phyloP scores from a whole-genome alignment of 2,113 vertebrate species.

The Nyctibius bracteatus region DNA sequence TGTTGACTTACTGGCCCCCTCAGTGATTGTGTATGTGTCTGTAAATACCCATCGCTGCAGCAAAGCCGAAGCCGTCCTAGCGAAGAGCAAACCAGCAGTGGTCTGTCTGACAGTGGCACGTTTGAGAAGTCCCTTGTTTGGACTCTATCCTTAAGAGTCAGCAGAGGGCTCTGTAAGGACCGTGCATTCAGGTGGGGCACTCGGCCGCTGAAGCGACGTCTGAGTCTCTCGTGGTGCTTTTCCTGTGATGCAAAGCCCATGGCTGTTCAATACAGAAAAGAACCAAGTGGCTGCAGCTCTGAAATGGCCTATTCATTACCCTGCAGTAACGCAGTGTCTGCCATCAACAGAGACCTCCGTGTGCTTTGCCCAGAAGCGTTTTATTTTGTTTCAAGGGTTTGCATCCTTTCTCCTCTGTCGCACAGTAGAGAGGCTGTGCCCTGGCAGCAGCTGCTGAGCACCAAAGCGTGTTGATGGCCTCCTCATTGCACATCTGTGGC shows the following conservation, averaged over 20 bases:
- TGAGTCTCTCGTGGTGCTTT: neutral
- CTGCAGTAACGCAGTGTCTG: rapidly evolving
- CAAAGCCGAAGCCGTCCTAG: neutral
- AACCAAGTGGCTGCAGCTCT: neutral
- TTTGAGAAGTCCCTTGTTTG: neutral
- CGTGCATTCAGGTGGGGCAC: neutral
- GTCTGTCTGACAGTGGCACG: neutral
- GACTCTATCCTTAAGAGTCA: neutral
- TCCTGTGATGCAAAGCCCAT: neutral
- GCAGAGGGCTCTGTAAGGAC: neutral
- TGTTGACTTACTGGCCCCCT: neutral
- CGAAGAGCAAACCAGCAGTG: neutral
- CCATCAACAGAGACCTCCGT: neutral
- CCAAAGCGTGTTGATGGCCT: neutral
- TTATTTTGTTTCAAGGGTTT: neutral
- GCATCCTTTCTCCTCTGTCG: neutral
- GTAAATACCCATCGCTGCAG: neutral
- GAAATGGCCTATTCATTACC: neutral
- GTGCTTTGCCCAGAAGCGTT: neutral
- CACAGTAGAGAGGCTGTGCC: neutral
- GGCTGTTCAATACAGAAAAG: neutral
- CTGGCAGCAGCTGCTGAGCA: neutral
- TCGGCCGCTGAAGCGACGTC: neutral
- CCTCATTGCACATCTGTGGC: neutral
- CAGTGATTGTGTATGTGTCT: neutral